These are phyloP conservation scores for Blastobasis lacticolella DNA, from an alignment of 2,888 invertebrate species.

Conservation along the genomic window DNA sequence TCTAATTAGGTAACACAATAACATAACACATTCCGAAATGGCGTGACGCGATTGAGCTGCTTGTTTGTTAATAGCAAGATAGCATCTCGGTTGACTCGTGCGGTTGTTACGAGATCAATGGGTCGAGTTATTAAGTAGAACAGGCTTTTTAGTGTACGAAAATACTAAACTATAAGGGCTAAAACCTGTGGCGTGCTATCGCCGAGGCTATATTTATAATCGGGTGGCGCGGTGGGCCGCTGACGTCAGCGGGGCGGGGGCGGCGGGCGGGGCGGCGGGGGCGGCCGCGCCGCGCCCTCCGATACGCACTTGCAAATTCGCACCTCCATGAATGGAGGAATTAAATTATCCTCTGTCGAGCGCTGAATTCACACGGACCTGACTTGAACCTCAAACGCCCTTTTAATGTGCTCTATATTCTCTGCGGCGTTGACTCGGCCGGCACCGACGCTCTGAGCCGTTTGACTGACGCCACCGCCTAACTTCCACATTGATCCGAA, in stretches of 20 bases:
- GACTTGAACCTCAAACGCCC: constrained; percentile 37
- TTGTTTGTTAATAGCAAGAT: not conserved
- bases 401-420: constrained; percentile 17
- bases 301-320: constrained; percentile 70
- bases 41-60: not conserved
- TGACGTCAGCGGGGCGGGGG: constrained; percentile 59
- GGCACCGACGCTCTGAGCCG: too few species aligned
- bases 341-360: constrained; percentile 56
- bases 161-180: constrained; percentile 39
- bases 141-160: constrained; percentile 11
- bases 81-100: not conserved
- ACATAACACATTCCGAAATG: not conserved
- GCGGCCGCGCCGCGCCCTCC: constrained; percentile 49
- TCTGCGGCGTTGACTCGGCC: too few species aligned
- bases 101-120: too few species aligned
- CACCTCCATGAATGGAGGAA: constrained; percentile 69
- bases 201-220: constrained; percentile 66
- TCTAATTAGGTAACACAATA: not conserved
- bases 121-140: too few species aligned
- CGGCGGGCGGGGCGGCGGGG: constrained; percentile 25
- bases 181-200: constrained; percentile 68
- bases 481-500: too few species aligned
- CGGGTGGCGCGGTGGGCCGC: constrained; percentile 59
- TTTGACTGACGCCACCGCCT: too few species aligned
- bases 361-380: constrained; percentile 46